phyloP scores from a whole-genome alignment of 2,797 vertebrate species.

The Fringilla coelebs region DNA sequence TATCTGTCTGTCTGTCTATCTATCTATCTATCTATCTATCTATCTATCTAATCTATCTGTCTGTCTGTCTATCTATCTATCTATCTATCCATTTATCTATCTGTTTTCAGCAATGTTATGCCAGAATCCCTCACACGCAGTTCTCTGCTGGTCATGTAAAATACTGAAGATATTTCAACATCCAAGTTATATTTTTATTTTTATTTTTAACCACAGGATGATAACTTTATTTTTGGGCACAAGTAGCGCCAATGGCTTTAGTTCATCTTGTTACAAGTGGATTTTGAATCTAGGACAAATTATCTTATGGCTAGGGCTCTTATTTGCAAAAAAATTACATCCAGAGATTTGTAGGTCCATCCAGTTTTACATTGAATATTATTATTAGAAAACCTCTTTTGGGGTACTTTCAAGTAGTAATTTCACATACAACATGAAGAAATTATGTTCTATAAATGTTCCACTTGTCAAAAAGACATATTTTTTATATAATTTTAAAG shows the following conservation, averaged over 20 bases:
- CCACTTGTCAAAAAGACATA: not conserved
- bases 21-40: not conserved
- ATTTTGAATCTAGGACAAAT: not conserved
- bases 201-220: not conserved
- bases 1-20: not conserved
- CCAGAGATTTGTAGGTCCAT: not conserved
- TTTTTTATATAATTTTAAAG: not conserved
- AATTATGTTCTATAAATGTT: not conserved
- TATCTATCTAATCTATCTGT: not conserved
- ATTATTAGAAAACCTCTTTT: not conserved
- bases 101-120: not conserved
- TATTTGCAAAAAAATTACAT: not conserved
- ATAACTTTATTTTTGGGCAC: not conserved
- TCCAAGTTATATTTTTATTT: not conserved
- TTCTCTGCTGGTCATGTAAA: not conserved
- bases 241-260: not conserved
- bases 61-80: too few species aligned
- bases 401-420: not conserved
- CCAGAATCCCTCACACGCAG: rapidly evolving
- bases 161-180: not conserved
- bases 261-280: not conserved
- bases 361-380: not conserved
- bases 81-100: too few species aligned
- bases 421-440: not conserved
- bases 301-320: not conserved